Evolutionary conservation across 1,140 invertebrate genomes (phyloP).

Genomic region (Drosophila tsacasi): DNA sequence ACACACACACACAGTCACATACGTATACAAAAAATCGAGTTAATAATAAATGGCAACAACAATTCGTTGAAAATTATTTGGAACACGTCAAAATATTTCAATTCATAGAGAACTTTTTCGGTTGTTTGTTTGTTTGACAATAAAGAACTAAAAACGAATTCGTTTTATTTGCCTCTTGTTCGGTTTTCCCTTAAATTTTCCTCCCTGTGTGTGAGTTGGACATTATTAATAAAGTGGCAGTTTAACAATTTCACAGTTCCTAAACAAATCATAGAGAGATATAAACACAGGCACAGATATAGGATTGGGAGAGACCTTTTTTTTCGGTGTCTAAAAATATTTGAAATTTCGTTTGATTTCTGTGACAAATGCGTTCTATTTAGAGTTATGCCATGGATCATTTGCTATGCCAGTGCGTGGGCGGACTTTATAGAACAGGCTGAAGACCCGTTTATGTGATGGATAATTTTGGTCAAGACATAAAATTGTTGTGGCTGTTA

Average conservation of each 20-base stretch:
- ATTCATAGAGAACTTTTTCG: constrained; percentile 58
- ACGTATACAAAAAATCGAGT: constrained; percentile 42
- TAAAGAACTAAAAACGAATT: constrained; percentile 79
- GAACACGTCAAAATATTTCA: constrained; percentile 82
- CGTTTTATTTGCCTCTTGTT: constrained; percentile 16
- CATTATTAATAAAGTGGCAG: constrained; percentile 81
- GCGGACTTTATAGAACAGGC: constrained; percentile 35
- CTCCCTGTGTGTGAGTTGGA: constrained; percentile 17
- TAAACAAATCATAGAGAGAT: constrained; percentile 63
- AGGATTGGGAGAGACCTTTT: not conserved
- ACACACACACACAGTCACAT: constrained; percentile 11
- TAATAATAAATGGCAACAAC: constrained; percentile 71
- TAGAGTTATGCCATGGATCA: constrained; percentile 75
- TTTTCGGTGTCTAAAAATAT: constrained; percentile 56
- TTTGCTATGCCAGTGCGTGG: constrained; percentile 46
- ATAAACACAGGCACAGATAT: constrained; percentile 15
- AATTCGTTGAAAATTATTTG: constrained; percentile 57
- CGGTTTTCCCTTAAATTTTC: constrained; percentile 23
- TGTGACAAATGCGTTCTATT: constrained; percentile 78
- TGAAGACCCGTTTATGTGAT: constrained; percentile 39
- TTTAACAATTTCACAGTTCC: constrained; percentile 80
- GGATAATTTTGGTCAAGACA: constrained; percentile 39
- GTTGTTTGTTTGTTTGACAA: constrained; percentile 62
- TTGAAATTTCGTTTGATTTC: constrained; percentile 67
- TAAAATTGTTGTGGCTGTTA: constrained; percentile 8